Evolutionary conservation across 2,113 vertebrate genomes (phyloP), one percentile per base, ranked within the genome.

Genomic region (Bufo gargarizans): DNA sequence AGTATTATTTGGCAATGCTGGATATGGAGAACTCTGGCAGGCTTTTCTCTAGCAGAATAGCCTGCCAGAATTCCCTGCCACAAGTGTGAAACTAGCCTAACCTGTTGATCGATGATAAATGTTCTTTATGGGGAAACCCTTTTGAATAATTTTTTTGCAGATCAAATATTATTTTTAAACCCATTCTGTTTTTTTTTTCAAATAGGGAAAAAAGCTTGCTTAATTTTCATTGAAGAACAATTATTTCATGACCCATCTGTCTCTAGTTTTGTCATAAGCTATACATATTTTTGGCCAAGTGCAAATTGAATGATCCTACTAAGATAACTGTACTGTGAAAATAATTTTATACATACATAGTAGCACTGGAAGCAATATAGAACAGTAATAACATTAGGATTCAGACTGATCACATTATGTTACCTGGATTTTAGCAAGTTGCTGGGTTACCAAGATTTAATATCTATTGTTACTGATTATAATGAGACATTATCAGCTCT

Each of bases 341-440:
- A 45, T 45, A 33, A 6, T 74, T 47, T 17, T 45, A 16, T 45
- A 72, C 6, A 50, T 0, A 50, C 72, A 49, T 17, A 19, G 45
- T 74, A 58, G 53, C 56, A 81, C 61, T 33, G 78, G 14, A 59
- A 81, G 78, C 78, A 81, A 81, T 81, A 81, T 45, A 61, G 33
- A 33, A 33, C 33, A 33, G 33, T 19, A 45, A 49, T 19, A 58
- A 33, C 9, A 43, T 33, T 79, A 13, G 9, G 3, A 58, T 43
- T 61, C 12, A 10, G 78, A 45, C 12, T 22, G 19, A 14, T 55
- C 9, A 14, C 53, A 14, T 79, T 53, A 20, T 33, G 67, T 71
- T 72, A 45, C 45, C 0, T 45, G 19, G 17, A 56, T 77, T 56
- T 78, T 0, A 8, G 16, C 72, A 78, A 7, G 9, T 50, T 47